Base-by-base conservation (phyloP, 2,113 vertebrate species). In the Hemichromis elongatus region DNA sequence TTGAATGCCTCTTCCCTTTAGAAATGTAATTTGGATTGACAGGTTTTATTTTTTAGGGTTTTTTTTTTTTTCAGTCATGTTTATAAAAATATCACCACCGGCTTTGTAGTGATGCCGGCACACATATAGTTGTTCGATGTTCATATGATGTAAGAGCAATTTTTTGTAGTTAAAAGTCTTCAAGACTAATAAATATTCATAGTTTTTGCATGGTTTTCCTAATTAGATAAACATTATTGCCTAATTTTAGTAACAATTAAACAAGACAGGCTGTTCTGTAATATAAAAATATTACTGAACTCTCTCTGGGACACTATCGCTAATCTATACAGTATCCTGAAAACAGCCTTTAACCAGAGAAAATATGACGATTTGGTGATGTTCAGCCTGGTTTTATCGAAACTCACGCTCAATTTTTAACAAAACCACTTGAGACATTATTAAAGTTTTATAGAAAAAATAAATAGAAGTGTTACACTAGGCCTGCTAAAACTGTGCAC, bases 21-120 rank as follows among this genome's bases (percentile, higher is more conserved):
- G 42, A 18, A 68, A 56, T 24, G 14, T 47, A 26, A 78, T 85
- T 86, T 81, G n/a, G 21, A 56, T 57, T 59, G 24, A 55, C 13
- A 66, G 12, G 19, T 54, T 45, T 40, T 47, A 37, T 57, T 37
- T 66, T 66, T n/a, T 37, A 21, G 59, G 59, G 0, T 0, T 30
- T 59, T 55, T 42, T 13, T 30, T 30, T 57, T 9, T 30, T 30
- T 57, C 5, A 11, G 16, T 3, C 16, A 52, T 28, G 16, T 47
- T n/a, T 0, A 0, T 3, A 63, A 61, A 21, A 40, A 40, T n/a
- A 66, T 2, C 8, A 0, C 7, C 35, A 40, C 45, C 9, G 0
- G 33, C 6, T 66, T 21, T 66, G 61, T 37, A 37, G 33, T 4
- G 19, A 0, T 13, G 33, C 19, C 61, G 40, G 33, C 63, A 16